Percentiles rank a stretch among this genome's conserved stretches.
Conservation (phyloP, 2,797 vertebrate species). For the Halcyon leucocephala region DNA sequence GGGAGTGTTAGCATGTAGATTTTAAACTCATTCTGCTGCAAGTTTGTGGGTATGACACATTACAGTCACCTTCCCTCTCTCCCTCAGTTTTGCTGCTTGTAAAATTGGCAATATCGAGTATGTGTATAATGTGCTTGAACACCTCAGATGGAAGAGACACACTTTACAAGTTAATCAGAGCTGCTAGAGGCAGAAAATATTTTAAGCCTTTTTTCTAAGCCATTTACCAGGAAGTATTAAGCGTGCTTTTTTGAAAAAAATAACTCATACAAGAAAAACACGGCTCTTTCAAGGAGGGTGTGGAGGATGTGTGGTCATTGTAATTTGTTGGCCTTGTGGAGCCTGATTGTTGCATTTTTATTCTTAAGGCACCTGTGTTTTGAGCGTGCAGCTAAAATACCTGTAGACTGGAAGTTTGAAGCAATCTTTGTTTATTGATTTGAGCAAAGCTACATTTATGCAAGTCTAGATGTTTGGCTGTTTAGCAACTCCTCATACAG, state of each 20-base stretch:
- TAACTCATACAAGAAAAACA: background rate
- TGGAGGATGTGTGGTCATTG: background rate
- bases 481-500: background rate
- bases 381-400: background rate
- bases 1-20: background rate
- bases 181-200: background rate
- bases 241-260: background rate
- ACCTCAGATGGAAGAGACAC: background rate
- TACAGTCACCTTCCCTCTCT: background rate
- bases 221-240: background rate
- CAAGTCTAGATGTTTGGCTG: background rate
- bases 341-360: background rate
- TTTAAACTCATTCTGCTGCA: background rate
- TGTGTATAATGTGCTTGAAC: background rate
- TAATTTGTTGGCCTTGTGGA: background rate
- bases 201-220: background rate
- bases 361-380: background rate
- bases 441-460: background rate
- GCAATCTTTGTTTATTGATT: background rate
- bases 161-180: background rate
- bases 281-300: background rate
- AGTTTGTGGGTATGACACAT: background rate
- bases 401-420: background rate
- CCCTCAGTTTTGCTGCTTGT: background rate
- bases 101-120: background rate